Base-by-base conservation (phyloP, 2,113 vertebrate genomes). In the Dendropsophus ebraccatus region DNA sequence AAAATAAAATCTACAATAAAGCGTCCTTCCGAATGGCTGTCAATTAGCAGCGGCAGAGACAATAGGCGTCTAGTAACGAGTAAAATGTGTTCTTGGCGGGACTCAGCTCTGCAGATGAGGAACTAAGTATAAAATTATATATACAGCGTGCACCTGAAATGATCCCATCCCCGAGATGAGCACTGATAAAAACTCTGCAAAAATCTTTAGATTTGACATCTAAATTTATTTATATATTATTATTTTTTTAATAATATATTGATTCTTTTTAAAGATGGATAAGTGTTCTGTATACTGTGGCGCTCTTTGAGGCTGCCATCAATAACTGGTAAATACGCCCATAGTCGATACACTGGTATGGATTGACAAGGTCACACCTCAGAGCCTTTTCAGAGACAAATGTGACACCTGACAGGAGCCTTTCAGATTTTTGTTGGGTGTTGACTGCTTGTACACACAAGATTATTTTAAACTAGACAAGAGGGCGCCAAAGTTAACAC, bases 1-100 rank as follows among this genome's bases (percentile, higher is more conserved):
- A 30, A 56, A 86, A 86, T 86, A 86, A 81, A 72, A 80, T 58
- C 50, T 49, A 30, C 32, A 60, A 58, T 60, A 73, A 81, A 58
- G 65, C 19, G 8, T 19, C n/a, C 78, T 70, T 80, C 35, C 80
- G 32, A 56, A 81, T 47, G 65, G 32, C 67, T 30, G 45, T 14
- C 60, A 72, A 86, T 79, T 79, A 70, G 47, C 28, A 32, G 41
- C 28, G 7, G 49, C 19, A 45, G 11, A 85, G 37, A 50, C 47
- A 69, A 69, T 70, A 45, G 58, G 11, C 7, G 50, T n/a, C 60
- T 85, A 41, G 50, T 54, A 76, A 14, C 72, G 12, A 60, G 23
- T 83, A 30, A 47, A 74, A 60, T 75, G 52, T 83, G 41, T 74
- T 37, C 3, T 74, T 58, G 37, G 28, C 81, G 35, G 23, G 8